phyloP scores from a whole-genome alignment of 2,888 invertebrate species.

The Spisula solida region DNA sequence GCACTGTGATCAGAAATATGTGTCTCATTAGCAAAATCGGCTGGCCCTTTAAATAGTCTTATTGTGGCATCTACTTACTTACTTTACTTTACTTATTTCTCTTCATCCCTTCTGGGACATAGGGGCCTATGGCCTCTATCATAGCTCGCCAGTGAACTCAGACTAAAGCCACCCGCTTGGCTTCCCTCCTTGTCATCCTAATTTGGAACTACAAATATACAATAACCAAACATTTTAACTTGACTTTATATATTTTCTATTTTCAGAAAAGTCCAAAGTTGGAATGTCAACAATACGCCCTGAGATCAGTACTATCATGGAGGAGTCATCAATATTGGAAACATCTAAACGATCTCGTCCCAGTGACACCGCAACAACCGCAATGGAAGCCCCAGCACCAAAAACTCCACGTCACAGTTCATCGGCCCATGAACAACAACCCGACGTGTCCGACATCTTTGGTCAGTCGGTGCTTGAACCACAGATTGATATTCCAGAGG shows the following conservation, averaged over 20 bases:
- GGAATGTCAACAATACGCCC: conserved; percentile 68
- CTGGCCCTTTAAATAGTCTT: too few species aligned
- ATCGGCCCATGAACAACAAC: conserved; percentile 52
- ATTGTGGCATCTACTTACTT: too few species aligned
- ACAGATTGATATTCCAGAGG: conserved; percentile 80
- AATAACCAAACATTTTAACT: too few species aligned
- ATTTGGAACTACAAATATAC: too few species aligned
- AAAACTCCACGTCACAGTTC: conserved; percentile 58
- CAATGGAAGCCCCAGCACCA: conserved; percentile 71
- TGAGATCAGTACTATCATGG: conserved; percentile 82
- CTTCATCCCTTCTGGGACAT: too few species aligned
- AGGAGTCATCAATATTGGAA: conserved; percentile 79
- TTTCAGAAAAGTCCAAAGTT: conserved; percentile 64
- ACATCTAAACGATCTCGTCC: conserved; percentile 63
- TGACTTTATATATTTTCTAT: not conserved
- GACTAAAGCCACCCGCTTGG: too few species aligned
- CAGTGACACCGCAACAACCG: conserved; percentile 78
- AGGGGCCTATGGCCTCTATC: too few species aligned
- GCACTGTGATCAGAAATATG: too few species aligned
- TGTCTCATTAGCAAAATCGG: too few species aligned
- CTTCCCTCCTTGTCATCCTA: too few species aligned
- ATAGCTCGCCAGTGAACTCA: too few species aligned
- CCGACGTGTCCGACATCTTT: conserved; percentile 77
- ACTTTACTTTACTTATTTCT: too few species aligned
- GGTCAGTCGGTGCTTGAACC: conserved; percentile 78